Evolutionary conservation across 2,113 vertebrate genomes (phyloP), one percentile per base, ranked within the genome.

Genomic region (Hirundichthys speculiger): DNA sequence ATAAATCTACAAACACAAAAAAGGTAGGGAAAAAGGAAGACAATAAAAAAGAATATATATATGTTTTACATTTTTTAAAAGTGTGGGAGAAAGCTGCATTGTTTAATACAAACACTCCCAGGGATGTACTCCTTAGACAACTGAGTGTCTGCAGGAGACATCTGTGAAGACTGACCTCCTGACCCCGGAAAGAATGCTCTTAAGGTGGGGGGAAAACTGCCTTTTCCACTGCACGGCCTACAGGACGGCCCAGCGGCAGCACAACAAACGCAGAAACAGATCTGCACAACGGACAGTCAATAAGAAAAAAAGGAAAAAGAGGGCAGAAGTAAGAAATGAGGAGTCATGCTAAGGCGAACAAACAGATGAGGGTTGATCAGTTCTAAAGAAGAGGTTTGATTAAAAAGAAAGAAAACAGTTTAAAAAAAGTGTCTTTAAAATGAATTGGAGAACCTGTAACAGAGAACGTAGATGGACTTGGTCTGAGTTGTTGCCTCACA

Each of bases 151-250:
- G 93, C 93, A 93, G 93, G 92, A 94, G 95, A 94, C 85, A 93
- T 93, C 94, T 95, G 94, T 91, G 93, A 93, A 92, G 92, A 89
- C 81, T 94, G 94, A 96, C 94, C 94, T 92, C 89, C 85, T 92
- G 90, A 97, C 94, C 94, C 86, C 75, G 79, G 90, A 94, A 95
- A 95, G 94, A 96, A 96, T 94, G 94, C 90, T 94, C 89, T 91
- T 93, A 95, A 87, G 94, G 93, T 82, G 91, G 90, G 91, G 94
- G 93, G 73, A 41, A 71, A 69, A 64, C 80, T 75, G 80, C 91
- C 88, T 94, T 89, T 84, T 91, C 84, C 85, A 82, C 81, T 86
- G 80, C 67, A 79, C 83, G 87, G 92, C 92, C 92, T 90, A 84
- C 89, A 92, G 88, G 39, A 88, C 72, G 15, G 69, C 83, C 90